Percentiles rank a stretch among this genome's conserved stretches.
Evolutionary conservation across 2,888 invertebrate genomes (phyloP).

Genomic region (Seladonia tumulorum): DNA sequence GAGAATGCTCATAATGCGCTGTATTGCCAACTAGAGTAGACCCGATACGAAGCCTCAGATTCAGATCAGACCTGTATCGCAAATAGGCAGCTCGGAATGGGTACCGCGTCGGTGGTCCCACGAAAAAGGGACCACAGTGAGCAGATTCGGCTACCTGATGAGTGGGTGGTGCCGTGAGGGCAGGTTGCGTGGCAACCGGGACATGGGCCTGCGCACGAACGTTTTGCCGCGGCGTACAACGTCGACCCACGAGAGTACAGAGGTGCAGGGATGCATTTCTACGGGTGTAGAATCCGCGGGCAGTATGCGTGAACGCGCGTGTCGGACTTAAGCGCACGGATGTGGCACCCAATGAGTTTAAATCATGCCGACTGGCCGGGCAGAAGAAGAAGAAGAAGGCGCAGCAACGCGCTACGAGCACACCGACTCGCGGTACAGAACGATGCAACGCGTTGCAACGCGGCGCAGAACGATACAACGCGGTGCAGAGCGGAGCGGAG

Average conservation of each 20-base stretch:
- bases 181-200: conserved; percentile 55
- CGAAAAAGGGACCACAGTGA: conserved; percentile 25
- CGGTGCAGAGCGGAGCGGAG: conserved; percentile 42
- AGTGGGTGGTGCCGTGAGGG: conserved; percentile 48
- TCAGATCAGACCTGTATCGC: background rate
- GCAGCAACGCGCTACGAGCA: conserved; percentile 6
- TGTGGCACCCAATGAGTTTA: conserved; percentile 82
- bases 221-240: no score
- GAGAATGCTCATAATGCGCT: no score
- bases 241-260: background rate
- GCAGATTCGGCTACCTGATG: conserved; percentile 53
- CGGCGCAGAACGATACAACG: conserved; percentile 56
- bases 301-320: conserved; percentile 69
- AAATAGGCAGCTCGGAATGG: background rate
- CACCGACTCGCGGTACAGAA: conserved; percentile 42
- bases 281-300: conserved; percentile 19
- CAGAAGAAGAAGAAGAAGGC: conserved; percentile 38
- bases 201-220: conserved; percentile 12
- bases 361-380: conserved; percentile 76
- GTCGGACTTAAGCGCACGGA: conserved; percentile 72
- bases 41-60: background rate
- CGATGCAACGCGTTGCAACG: conserved; percentile 24
- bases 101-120: conserved; percentile 27
- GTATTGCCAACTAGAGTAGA: background rate
- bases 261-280: conserved; percentile 20